Base-by-base conservation (phyloP, 1,140 invertebrate species). In the Panagrolaimus sp. region DNA sequence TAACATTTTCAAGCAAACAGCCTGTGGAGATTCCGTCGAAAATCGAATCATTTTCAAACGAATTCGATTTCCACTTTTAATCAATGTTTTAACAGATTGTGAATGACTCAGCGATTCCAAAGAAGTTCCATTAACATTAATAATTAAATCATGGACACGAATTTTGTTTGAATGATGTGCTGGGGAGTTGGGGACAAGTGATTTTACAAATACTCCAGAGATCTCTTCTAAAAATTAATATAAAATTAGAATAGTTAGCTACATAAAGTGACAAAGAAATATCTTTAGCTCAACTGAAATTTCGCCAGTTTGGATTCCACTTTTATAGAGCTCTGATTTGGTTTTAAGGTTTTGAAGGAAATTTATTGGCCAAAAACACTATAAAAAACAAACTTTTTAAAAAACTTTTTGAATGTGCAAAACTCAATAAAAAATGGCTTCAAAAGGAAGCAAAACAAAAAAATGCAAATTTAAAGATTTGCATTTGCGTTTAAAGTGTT, bases 171-270 rank as follows among this genome's bases (percentile, higher is more conserved):
- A 93, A 20, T 91, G 74, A 79, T 93, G 92, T 1, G 95, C 96
- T 3, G 93, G 92, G 84, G 93, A 97, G 38, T 92, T 92, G 74
- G 91, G 89, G 72, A 92, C 93, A 72, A 99, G 92, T 68, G 93
- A 96, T 85, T 98, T 98, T 31, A 98, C 93, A 86, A 98, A 99
- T 73, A 99, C 97, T n/a, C 96, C 96, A 13, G 93, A 96, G 31
- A 98, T 86, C 84, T 98, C 95, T 84, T 96, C 93, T 88, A 86
- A 72, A 82, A 70, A n/a, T n/a, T 61, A 25, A n/a, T n/a, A n/a
- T n/a, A n/a, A n/a, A n/a, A n/a, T n/a, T n/a, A n/a, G n/a, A n/a
- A n/a, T n/a, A n/a, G n/a, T n/a, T n/a, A n/a, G n/a, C n/a, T n/a
- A n/a, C n/a, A n/a, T n/a, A n/a, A n/a, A n/a, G n/a, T n/a, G n/a